Evolutionary conservation across 1,140 invertebrate genomes (phyloP).

Genomic region (Cepaea nemoralis): DNA sequence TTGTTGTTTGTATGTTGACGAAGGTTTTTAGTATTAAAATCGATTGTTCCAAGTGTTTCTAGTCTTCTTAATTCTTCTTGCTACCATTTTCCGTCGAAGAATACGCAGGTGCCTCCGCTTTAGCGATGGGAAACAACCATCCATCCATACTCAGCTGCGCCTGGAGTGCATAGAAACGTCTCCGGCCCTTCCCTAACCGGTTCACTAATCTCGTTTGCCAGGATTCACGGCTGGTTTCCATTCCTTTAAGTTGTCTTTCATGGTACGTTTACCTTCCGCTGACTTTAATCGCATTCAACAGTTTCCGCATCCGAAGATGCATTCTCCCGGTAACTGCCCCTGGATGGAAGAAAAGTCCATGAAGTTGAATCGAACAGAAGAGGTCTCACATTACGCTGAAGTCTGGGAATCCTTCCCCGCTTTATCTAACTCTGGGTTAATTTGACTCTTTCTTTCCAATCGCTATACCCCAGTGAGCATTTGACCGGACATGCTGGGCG

Average conservation of each 20-base stretch:
- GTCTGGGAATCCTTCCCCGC: background rate
- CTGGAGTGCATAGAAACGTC: background rate
- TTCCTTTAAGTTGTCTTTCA: background rate
- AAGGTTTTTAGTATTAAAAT: no score
- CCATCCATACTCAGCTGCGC: background rate
- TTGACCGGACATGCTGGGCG: background rate
- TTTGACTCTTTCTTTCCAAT: background rate
- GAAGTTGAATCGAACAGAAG: background rate
- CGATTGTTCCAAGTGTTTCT: no score
- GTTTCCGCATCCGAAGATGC: background rate
- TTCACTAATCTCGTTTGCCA: background rate
- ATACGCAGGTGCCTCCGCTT: no score
- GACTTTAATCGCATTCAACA: background rate
- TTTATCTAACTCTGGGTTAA: background rate
- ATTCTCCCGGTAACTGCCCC: background rate
- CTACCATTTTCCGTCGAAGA: no score
- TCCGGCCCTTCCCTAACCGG: background rate
- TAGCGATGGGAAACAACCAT: background rate
- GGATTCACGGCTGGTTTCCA: background rate
- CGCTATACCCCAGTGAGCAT: background rate
- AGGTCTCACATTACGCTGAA: background rate
- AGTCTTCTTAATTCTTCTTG: no score
- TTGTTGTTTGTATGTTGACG: no score
- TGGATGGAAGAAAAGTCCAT: background rate
- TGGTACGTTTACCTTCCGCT: background rate